phyloP scores from a whole-genome alignment of 2,113 vertebrate genomes.

The Nesoenas mayeri region DNA sequence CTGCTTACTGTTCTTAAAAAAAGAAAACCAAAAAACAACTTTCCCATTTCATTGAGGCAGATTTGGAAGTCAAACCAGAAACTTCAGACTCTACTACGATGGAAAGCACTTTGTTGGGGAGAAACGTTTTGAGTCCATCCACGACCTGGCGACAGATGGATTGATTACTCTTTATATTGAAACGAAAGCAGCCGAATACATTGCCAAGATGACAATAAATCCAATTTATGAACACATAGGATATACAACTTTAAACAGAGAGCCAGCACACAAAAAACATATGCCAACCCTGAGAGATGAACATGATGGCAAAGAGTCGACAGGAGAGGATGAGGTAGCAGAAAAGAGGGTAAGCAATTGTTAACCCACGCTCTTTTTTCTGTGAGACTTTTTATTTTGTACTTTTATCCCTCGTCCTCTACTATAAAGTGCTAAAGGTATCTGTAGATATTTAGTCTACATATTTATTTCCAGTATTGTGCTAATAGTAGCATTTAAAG shows the following conservation, averaged over 20 bases:
- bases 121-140: constrained; percentile 89
- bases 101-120: constrained; percentile 89
- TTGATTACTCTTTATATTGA: constrained; percentile 90
- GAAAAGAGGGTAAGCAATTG: constrained; percentile 92
- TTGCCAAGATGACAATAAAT: constrained; percentile 90
- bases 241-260: constrained; percentile 94
- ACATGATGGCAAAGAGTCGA: constrained; percentile 81
- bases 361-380: constrained; percentile 65
- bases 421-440: background rate
- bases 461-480: background rate
- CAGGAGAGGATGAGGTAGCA: constrained; percentile 82
- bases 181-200: constrained; percentile 88
- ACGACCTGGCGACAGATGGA: constrained; percentile 89
- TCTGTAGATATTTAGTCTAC: constrained; percentile 12
- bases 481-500: background rate
- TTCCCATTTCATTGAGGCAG: constrained; percentile 80
- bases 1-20: constrained; percentile 71
- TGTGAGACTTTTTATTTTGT: constrained; percentile 49
- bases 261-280: constrained; percentile 91
- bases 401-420: background rate
- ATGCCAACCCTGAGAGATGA: constrained; percentile 84
- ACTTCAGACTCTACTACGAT: constrained; percentile 89
- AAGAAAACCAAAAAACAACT: constrained; percentile 42
- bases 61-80: constrained; percentile 89
- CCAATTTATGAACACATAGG: constrained; percentile 91